phyloP scores from a whole-genome alignment of 2,888 invertebrate genomes.

The Eulithis prunata region DNA sequence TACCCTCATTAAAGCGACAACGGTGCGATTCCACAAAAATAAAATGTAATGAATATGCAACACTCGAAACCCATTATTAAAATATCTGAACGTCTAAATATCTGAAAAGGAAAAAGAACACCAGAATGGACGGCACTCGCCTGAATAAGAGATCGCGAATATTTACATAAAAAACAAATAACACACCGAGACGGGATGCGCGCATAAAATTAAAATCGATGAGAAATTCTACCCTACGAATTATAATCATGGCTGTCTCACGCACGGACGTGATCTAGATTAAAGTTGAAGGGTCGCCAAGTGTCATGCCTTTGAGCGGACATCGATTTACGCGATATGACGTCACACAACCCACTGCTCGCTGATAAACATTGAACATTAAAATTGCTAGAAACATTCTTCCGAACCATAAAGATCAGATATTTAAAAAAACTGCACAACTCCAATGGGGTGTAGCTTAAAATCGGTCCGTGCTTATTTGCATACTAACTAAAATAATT shows the following conservation, averaged over 20 bases:
- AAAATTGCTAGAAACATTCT: slow-evolving; percentile 53
- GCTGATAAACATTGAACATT: slow-evolving; percentile 36
- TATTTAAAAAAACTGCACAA: slow-evolving; percentile 66
- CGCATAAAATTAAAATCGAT: slow-evolving; percentile 85
- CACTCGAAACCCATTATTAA: slow-evolving; percentile 61
- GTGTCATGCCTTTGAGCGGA: slow-evolving; percentile 47
- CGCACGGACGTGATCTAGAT: slow-evolving; percentile 75
- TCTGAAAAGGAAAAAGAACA: slow-evolving; percentile 67
- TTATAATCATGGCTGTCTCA: slow-evolving; percentile 78
- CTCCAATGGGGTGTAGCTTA: slow-evolving; percentile 80
- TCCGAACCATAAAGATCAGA: slow-evolving; percentile 73
- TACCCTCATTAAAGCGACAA: slow-evolving; percentile 40
- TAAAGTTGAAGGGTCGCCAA: slow-evolving; percentile 64
- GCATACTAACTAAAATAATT: slow-evolving; percentile 85
- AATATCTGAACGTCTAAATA: slow-evolving; percentile 69
- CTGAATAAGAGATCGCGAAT: slow-evolving; percentile 75
- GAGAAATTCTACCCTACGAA: slow-evolving; percentile 82
- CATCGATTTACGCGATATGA: slow-evolving; percentile 35
- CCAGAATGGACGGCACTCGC: slow-evolving; percentile 73
- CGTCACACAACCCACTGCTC: slow-evolving; percentile 22
- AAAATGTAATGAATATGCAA: slow-evolving; percentile 53
- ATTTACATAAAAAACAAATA: slow-evolving; percentile 85
- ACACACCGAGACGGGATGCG: slow-evolving; percentile 80
- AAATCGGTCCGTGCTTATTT: slow-evolving; percentile 81
- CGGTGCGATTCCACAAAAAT: slow-evolving; percentile 35